Percentiles rank a stretch among this genome's conserved stretches.
Conservation (phyloP, 2,888 invertebrate genomes). For the Agrotis exclamationis region DNA sequence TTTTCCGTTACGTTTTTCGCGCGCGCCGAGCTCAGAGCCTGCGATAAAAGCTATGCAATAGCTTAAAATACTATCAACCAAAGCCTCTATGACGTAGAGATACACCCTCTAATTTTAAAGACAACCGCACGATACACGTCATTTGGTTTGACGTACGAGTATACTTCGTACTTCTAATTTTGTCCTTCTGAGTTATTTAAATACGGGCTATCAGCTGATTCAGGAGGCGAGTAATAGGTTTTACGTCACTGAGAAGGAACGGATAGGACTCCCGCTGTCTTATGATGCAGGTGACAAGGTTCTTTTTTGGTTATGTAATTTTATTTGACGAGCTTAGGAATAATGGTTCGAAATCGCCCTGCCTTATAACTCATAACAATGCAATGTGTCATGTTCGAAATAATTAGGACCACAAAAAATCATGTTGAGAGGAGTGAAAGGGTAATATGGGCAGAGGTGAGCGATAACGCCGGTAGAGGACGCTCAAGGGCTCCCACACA, state of each 20-base stretch:
- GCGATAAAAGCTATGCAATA: too few relatives aligned
- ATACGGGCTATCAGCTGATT: constrained; percentile 18
- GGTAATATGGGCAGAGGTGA: too few relatives aligned
- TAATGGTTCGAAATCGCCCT: too few relatives aligned
- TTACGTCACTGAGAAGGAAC: constrained; percentile 28
- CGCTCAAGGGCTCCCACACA: too few relatives aligned
- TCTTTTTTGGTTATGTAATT: neutral
- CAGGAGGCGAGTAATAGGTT: neutral
- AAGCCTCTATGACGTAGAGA: constrained; percentile 12
- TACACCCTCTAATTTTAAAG: constrained; percentile 1
- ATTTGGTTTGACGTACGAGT: constrained; percentile 22
- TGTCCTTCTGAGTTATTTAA: neutral
- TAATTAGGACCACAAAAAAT: too few relatives aligned
- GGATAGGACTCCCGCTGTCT: constrained; percentile 23
- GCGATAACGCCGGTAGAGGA: too few relatives aligned
- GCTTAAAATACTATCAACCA: neutral
- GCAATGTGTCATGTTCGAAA: too few relatives aligned
- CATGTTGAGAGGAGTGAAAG: too few relatives aligned
- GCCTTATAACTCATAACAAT: too few relatives aligned
- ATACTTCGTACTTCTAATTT: constrained; percentile 36
- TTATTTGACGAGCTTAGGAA: neutral
- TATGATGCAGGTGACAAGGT: constrained; percentile 8
- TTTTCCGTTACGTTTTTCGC: too few relatives aligned
- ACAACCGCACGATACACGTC: neutral
- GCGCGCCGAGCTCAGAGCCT: too few relatives aligned